Evolutionary conservation across 2,888 invertebrate genomes (phyloP).

Genomic region (Cosmopolites sordidus): DNA sequence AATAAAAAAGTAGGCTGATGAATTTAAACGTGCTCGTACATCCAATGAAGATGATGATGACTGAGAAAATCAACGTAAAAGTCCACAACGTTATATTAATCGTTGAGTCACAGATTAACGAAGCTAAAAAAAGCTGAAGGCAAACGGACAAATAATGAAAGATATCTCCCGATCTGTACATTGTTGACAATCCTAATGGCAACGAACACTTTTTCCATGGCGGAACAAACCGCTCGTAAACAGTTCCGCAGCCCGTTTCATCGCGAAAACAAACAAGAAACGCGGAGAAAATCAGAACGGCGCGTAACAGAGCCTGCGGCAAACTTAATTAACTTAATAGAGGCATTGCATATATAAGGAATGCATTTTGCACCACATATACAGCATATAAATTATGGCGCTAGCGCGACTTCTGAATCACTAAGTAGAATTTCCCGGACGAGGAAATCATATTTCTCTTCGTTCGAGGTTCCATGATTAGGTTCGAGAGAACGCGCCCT

Average conservation of each 20-base stretch:
- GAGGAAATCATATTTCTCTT: slow-evolving; percentile 18
- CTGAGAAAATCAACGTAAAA: no score
- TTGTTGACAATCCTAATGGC: no score
- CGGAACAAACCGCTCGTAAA: not conserved
- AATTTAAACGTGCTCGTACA: no score
- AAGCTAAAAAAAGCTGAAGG: no score
- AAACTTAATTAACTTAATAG: slow-evolving; percentile 24
- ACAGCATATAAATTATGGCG: slow-evolving; percentile 19
- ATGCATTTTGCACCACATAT: slow-evolving; percentile 19
- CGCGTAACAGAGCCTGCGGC: slow-evolving; percentile 7
- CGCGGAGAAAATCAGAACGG: slow-evolving; percentile 9
- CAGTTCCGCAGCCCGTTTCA: not conserved
- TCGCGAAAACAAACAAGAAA: not conserved
- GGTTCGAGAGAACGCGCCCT: not conserved
- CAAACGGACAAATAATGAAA: no score
- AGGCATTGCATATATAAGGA: slow-evolving; percentile 20
- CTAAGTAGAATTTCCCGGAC: slow-evolving; percentile 10
- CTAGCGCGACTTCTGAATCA: slow-evolving; percentile 18
- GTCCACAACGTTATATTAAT: no score
- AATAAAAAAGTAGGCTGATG: no score
- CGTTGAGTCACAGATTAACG: no score
- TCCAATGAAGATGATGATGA: no score
- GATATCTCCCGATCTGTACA: no score
- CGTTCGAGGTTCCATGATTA: not conserved
- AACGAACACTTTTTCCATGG: not conserved